Conservation (phyloP, 2,888 invertebrate genomes). For the Chrysomela aeneicollis region DNA sequence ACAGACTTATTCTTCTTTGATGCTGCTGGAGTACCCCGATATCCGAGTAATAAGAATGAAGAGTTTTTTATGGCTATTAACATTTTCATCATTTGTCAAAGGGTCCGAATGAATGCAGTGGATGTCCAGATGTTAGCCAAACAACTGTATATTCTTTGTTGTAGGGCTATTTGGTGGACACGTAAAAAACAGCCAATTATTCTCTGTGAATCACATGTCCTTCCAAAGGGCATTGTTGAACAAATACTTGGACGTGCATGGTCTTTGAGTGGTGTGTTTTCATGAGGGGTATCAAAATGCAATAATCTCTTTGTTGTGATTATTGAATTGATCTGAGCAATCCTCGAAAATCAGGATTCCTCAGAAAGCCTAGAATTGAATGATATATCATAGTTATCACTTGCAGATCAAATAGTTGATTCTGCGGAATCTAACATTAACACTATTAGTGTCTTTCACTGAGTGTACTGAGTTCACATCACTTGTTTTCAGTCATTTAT, state of each 20-base stretch:
- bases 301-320: neutral
- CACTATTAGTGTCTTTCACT: no score
- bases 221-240: conserved; percentile 34
- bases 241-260: conserved; percentile 32
- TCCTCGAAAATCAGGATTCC: no score
- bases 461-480: no score
- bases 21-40: conserved; percentile 38
- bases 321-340: no score
- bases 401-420: no score
- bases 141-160: conserved; percentile 44
- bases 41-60: conserved; percentile 40
- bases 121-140: conserved; percentile 50
- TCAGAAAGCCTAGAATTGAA: no score
- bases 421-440: no score
- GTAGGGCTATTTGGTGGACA: conserved; percentile 47
- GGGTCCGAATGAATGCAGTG: conserved; percentile 38
- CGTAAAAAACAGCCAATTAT: conserved; percentile 45
- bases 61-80: conserved; percentile 43
- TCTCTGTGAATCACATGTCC: conserved; percentile 31
- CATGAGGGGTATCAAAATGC: neutral
- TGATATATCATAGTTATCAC: no score
- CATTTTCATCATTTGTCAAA: conserved; percentile 44
- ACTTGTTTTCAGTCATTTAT: no score
- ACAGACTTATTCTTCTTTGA: conserved; percentile 31
- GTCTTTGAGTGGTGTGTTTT: neutral